Evolutionary conservation across 2,113 vertebrate species (phyloP), one percentile per base, ranked within the genome.

Genomic region (Lepus americanus): DNA sequence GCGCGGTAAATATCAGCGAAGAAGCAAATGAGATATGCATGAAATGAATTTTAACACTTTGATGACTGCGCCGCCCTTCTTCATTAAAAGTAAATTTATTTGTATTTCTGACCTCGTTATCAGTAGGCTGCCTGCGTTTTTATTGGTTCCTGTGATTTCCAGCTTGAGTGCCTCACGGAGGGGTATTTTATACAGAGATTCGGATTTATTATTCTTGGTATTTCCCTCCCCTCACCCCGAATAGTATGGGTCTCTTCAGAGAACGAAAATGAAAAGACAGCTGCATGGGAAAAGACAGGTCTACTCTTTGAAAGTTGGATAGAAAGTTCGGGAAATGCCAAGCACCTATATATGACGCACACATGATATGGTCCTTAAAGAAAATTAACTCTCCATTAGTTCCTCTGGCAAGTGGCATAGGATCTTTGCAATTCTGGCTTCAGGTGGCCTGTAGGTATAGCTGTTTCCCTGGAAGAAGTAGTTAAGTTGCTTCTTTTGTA

Each of bases 1-100:
- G 99, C 98, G 98, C 99, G 99, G 99, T 98, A 99, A 99, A 99
- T 99, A 99, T 99, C 99, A 98, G 98, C 98, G 98, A 99, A 99
- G 98, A 99, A 97, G 98, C 98, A 98, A 98, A 98, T 98, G 96
- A 98, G 98, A 98, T 97, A 98, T 98, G 98, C 98, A 98, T 98
- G 98, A 98, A 98, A 98, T 98, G 98, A 98, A 98, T 98, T 98
- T 98, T 98, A 98, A 98, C 98, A 98, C 98, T 98, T 98, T 98
- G 97, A 98, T 98, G 98, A 98, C 98, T 98, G 97, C 97, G 96
- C 98, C 97, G 98, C 97, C 97, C 97, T 97, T 98, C 97, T 98
- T 98, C 97, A 98, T 98, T 98, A 98, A 98, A 98, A 98, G 94
- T 96, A 98, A 98, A 98, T 98, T 98, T 98, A 97, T 98, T 98